These are phyloP conservation scores for Chloebia gouldiae DNA, from an alignment of 2,113 vertebrate genomes.

Conservation along the genomic window DNA sequence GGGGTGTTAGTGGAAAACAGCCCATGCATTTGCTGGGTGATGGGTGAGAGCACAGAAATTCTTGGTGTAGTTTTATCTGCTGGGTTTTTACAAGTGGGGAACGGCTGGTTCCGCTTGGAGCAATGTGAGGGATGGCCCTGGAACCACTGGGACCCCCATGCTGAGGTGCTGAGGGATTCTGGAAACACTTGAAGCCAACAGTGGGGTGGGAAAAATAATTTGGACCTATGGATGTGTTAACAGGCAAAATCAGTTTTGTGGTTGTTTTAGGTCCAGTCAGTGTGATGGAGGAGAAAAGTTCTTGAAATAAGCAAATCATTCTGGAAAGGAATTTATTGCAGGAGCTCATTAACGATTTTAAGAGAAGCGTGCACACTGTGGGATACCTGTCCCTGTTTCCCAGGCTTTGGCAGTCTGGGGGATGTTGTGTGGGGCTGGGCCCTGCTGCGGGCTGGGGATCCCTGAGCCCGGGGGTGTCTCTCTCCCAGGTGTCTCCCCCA, in stretches of 20 bases:
- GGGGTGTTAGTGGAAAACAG: neutral
- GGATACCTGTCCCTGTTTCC: neutral
- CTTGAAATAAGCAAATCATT: neutral
- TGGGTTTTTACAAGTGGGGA: neutral
- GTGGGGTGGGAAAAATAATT: neutral
- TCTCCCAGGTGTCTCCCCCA: too few species aligned
- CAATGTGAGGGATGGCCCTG: neutral
- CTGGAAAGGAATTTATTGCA: neutral
- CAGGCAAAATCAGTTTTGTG: neutral
- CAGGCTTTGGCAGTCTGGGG: neutral
- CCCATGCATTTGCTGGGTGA: accelerated
- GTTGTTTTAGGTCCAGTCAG: neutral
- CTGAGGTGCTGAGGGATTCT: neutral
- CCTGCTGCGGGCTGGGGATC: neutral
- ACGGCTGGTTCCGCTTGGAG: accelerated
- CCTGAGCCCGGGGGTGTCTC: too few species aligned
- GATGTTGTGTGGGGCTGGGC: accelerated
- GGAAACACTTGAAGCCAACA: accelerated
- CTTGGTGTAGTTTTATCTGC: neutral
- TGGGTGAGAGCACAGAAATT: neutral
- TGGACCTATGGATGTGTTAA: accelerated
- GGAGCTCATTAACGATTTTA: neutral
- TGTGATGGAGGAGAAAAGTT: neutral
- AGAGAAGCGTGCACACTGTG: accelerated
- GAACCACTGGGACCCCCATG: accelerated